Evolutionary conservation across 2,888 invertebrate genomes (phyloP), one percentile per base, ranked within the genome.

Genomic region (Melolontha melolontha): DNA sequence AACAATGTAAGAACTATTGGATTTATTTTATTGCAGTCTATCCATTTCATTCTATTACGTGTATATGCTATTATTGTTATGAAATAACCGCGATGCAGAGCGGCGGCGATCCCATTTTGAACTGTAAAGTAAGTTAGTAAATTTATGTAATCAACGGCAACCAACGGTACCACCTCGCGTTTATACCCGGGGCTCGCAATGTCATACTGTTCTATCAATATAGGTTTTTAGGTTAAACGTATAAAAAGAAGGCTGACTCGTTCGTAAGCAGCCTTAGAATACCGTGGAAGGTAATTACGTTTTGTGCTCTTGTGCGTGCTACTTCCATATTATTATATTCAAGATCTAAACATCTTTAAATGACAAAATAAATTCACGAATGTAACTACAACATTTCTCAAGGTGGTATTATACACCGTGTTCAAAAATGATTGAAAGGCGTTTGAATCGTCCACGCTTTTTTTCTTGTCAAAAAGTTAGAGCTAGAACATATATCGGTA

Each of bases 181-280:
- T 62, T 34, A 39, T 62, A 49, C 47, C 34, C 59, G 49, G 59
- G 34, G 47, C 49, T 62, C 17, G 22, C 59, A 62, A 62, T 62
- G 59, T 47, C 59, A 59, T 47, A 62, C 59, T 16, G 47, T 62
- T 62, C 59, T 62, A 62, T 62, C 59, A 62, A 62, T 62, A 47
- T 62, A 62, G 59, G 59, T 62, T 62, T 62, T 62, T 62, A 62
- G 59, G 59, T 62, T 62, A 62, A 62, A 62, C 59, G 47, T 34
- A 62, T 62, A 62, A 62, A 62, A 62, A 57, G 41, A 57, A 62
- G 59, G 59, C 59, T 62, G 59, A 47, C 47, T 47, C 59, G 47
- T 47, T 62, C 47, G 34, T 47, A 47, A 39, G 47, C 47, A 47
- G 59, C 59, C 59, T 62, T 62, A 62, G 47, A 62, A 62, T 47